Conservation (phyloP, 1,140 invertebrate genomes). For the Lasioglossum baleicum region DNA sequence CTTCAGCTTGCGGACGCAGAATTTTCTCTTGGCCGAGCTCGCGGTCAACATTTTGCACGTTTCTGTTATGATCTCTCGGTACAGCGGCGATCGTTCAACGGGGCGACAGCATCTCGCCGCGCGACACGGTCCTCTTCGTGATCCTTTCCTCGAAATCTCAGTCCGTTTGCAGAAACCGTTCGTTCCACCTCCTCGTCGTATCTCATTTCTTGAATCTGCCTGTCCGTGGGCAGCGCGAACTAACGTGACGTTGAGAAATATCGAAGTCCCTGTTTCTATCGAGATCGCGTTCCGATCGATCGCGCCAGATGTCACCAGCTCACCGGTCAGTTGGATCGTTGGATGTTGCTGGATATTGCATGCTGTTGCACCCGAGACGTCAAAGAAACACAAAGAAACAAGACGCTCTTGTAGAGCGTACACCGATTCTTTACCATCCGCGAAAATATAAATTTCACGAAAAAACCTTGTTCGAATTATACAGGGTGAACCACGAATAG, state of each 20-base stretch:
- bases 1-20: constrained; percentile 64
- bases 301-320: constrained; percentile 36
- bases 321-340: constrained; percentile 10
- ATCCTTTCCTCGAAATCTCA: constrained; percentile 44
- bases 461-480: no score
- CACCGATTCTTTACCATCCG: no score
- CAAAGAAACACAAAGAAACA: neutral
- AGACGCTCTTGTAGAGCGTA: no score
- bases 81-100: constrained; percentile 27
- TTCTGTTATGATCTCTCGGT: constrained; percentile 13
- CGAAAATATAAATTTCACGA: no score
- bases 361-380: no score
- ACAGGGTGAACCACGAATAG: no score
- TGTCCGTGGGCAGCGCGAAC: constrained; percentile 54
- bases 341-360: no score
- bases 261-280: constrained; percentile 44
- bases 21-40: constrained; percentile 67
- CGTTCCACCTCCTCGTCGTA: constrained; percentile 57
- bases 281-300: constrained; percentile 39
- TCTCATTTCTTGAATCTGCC: constrained; percentile 63
- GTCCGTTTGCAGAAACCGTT: constrained; percentile 55
- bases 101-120: constrained; percentile 34
- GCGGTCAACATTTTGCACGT: constrained; percentile 58
- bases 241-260: constrained; percentile 56
- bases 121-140: constrained; percentile 40